Evolutionary conservation across 2,888 invertebrate species (phyloP).

Genomic region (Metallyticus violacea): DNA sequence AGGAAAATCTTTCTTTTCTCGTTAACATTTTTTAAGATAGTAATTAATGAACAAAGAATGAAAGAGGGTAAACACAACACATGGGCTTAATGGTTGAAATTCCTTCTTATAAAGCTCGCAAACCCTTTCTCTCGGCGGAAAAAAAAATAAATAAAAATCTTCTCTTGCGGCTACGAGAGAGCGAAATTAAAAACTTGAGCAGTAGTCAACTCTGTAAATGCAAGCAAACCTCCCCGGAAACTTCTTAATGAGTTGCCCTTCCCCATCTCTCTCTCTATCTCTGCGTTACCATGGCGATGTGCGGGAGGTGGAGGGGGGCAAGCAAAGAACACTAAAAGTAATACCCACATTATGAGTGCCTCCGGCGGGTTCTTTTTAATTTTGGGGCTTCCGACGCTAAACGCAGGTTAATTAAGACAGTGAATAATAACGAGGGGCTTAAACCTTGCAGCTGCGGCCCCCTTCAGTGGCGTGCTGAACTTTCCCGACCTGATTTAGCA

Average conservation of each 20-base stretch:
- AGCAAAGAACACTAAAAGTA: neutral
- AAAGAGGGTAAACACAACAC: neutral
- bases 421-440: constrained; percentile 18
- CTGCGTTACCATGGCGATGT: neutral
- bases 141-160: neutral
- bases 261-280: neutral
- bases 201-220: neutral
- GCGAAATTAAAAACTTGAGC: neutral
- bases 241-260: neutral
- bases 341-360: neutral
- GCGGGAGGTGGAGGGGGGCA: neutral
- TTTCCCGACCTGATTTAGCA: neutral
- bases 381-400: constrained; percentile 3
- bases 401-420: constrained; percentile 26
- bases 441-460: constrained; percentile 20
- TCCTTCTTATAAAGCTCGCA: neutral
- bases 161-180: neutral
- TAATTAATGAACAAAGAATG: neutral
- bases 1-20: neutral
- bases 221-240: neutral
- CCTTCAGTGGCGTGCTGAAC: neutral
- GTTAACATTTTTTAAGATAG: neutral
- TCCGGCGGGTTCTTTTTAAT: constrained; percentile 6
- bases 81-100: neutral
- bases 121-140: neutral